These are phyloP conservation scores for Fistularia commersonii DNA, from an alignment of 2,797 vertebrate species.

Conservation along the genomic window DNA sequence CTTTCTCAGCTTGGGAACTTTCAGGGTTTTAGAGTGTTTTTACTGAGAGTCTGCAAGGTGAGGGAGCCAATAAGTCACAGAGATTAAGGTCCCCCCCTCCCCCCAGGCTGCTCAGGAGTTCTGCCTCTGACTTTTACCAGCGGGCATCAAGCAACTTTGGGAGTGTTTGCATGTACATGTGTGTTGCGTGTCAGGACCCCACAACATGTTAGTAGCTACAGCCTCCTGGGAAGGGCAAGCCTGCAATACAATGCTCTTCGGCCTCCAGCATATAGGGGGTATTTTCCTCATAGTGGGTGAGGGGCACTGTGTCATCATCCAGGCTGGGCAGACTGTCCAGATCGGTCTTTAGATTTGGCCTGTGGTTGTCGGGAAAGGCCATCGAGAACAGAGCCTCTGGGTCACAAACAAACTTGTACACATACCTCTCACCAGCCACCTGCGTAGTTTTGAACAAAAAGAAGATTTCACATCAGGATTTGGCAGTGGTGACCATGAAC, in stretches of 20 bases:
- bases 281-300: slow-evolving; percentile 89
- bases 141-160: slow-evolving; percentile 33
- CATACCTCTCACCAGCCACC: slow-evolving; percentile 94
- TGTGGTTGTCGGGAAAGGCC: slow-evolving; percentile 95
- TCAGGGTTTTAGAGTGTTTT: slow-evolving; percentile 19
- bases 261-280: slow-evolving; percentile 83
- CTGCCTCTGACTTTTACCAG: slow-evolving; percentile 47
- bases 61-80: neutral
- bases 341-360: slow-evolving; percentile 89
- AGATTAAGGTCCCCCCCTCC: slow-evolving; percentile 30
- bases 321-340: slow-evolving; percentile 77
- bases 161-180: slow-evolving; percentile 37
- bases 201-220: slow-evolving; percentile 82
- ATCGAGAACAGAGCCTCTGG: slow-evolving; percentile 95
- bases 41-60: neutral
- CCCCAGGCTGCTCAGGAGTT: slow-evolving; percentile 50
- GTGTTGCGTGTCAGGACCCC: slow-evolving; percentile 13
- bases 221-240: slow-evolving; percentile 83
- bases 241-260: slow-evolving; percentile 80
- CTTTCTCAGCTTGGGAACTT: slow-evolving; percentile 24
- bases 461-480: too few species aligned
- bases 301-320: slow-evolving; percentile 88
- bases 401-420: slow-evolving; percentile 97
- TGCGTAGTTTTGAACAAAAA: slow-evolving; percentile 36
- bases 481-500: too few species aligned